Percentiles rank a stretch among this genome's conserved stretches.
These are phyloP conservation scores for Anguilla japonica DNA, from an alignment of 2,113 vertebrate species.

Conservation along the genomic window DNA sequence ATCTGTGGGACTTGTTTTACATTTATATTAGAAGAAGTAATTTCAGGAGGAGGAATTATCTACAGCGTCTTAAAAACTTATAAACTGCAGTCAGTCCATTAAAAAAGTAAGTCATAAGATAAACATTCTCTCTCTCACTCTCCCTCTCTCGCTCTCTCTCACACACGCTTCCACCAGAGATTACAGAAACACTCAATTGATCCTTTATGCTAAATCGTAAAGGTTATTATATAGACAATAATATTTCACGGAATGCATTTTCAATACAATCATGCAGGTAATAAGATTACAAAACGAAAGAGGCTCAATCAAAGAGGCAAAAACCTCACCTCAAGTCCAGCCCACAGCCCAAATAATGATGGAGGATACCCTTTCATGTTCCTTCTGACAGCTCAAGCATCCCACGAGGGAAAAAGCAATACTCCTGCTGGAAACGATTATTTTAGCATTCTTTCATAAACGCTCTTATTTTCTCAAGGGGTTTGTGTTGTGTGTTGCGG, in stretches of 20 bases:
- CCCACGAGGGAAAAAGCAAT: background rate
- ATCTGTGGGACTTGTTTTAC: slow-evolving; percentile 29
- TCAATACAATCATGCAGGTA: background rate
- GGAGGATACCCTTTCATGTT: background rate
- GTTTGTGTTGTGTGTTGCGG: background rate
- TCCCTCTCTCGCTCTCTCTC: too few species aligned
- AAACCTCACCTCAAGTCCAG: background rate
- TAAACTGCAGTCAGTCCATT: slow-evolving; percentile 9
- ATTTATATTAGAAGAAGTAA: slow-evolving; percentile 35
- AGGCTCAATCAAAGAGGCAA: background rate
- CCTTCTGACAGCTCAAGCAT: background rate
- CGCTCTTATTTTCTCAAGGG: background rate
- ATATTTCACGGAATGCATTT: background rate
- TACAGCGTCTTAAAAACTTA: slow-evolving; percentile 10
- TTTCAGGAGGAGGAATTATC: slow-evolving; percentile 19
- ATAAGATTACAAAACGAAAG: background rate
- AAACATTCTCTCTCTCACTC: background rate
- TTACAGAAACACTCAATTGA: background rate
- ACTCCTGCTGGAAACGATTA: background rate
- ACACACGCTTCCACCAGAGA: background rate
- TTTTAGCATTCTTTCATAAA: background rate
- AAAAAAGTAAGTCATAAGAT: background rate
- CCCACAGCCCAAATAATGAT: background rate
- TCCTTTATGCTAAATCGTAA: too few species aligned
- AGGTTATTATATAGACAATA: too few species aligned